Evolutionary conservation across 2,797 vertebrate genomes (phyloP).

Genomic region (Muscicapa comitata): DNA sequence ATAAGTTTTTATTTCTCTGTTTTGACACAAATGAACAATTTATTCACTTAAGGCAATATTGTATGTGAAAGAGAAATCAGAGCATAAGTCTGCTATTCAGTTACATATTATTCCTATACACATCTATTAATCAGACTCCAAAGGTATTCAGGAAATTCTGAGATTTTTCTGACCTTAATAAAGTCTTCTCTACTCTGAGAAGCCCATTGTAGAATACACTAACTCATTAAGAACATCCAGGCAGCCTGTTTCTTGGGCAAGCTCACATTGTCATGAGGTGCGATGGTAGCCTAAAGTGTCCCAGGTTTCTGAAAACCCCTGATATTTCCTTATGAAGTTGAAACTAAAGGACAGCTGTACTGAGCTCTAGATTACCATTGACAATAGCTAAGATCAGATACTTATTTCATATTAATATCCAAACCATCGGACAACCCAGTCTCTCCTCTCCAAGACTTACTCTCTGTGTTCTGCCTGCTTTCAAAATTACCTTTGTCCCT

Average conservation of each 20-base stretch:
- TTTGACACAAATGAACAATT: background rate
- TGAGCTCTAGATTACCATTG: background rate
- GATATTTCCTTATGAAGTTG: background rate
- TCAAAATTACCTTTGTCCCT: background rate
- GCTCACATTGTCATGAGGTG: background rate
- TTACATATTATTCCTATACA: background rate
- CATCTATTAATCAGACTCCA: background rate
- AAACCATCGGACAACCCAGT: background rate
- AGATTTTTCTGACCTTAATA: background rate
- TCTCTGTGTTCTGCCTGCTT: background rate
- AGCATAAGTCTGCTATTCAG: background rate
- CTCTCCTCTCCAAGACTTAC: background rate
- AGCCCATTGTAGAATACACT: background rate
- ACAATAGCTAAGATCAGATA: background rate
- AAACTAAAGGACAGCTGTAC: background rate
- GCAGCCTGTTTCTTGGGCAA: background rate
- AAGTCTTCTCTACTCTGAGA: background rate
- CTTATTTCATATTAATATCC: background rate
- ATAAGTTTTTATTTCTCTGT: background rate
- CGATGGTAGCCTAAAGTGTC: background rate
- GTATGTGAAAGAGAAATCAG: background rate
- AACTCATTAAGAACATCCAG: background rate
- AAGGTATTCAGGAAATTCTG: background rate
- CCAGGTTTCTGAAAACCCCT: background rate
- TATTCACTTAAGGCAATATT: background rate